Conservation (phyloP, 2,113 vertebrate genomes). For the Pomatorhinus ruficollis region DNA sequence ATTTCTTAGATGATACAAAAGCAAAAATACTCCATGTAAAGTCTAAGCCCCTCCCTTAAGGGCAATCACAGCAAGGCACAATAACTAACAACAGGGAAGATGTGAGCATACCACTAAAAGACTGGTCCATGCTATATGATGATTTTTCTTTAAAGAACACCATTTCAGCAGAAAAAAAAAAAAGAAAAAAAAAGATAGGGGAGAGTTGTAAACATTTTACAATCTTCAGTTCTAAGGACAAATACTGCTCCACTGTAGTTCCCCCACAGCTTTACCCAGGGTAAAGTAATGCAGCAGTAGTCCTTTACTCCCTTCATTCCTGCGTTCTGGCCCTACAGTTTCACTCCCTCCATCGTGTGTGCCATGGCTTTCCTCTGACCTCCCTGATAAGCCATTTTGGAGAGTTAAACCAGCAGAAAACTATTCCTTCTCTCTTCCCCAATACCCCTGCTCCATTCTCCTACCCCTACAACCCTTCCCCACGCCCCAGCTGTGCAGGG, state of each 20-base stretch:
- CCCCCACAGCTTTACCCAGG: neutral
- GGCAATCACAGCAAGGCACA: neutral
- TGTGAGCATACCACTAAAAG: neutral
- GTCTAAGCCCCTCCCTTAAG: neutral
- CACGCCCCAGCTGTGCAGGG: neutral
- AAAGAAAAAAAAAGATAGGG: neutral
- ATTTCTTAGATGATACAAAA: neutral
- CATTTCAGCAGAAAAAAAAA: neutral
- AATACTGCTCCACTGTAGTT: neutral
- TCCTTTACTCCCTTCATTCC: neutral
- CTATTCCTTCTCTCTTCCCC: neutral
- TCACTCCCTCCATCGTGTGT: neutral
- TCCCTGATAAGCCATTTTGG: neutral
- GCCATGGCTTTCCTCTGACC: neutral
- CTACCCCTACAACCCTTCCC: no score
- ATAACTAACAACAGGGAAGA: neutral
- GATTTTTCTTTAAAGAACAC: neutral
- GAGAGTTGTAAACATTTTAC: neutral
- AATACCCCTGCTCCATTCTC: accelerated
- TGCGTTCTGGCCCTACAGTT: neutral
- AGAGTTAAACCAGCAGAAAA: neutral
- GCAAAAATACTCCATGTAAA: neutral
- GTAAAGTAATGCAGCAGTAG: neutral
- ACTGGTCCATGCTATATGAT: neutral
- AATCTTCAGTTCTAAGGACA: neutral